phyloP scores from a whole-genome alignment of 2,888 invertebrate genomes.

The Lepeophtheirus nordmannii region DNA sequence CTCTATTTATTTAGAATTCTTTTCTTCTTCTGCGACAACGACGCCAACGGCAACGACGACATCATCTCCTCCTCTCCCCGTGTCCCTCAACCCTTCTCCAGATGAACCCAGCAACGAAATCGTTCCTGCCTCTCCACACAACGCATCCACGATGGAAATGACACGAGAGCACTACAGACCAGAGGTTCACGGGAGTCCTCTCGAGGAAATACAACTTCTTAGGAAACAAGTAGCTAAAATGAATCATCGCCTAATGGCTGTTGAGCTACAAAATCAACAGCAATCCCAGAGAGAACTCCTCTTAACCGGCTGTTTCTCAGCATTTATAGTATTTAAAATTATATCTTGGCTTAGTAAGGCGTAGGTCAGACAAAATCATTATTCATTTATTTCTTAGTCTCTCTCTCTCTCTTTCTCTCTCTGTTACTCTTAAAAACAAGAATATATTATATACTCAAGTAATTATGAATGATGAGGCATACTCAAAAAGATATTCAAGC shows the following conservation, averaged over 20 bases:
- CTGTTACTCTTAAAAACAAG: too few species aligned
- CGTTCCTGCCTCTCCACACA: background rate
- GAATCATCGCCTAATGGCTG: slow-evolving; percentile 24
- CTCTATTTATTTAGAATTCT: background rate
- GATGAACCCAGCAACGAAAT: background rate
- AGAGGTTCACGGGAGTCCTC: slow-evolving; percentile 5
- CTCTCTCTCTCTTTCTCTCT: background rate
- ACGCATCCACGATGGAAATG: background rate
- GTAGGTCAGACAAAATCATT: background rate
- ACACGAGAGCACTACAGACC: background rate
- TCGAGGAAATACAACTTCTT: slow-evolving; percentile 18
- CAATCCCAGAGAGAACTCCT: slow-evolving; percentile 21
- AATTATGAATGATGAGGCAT: too few species aligned
- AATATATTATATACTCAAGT: too few species aligned
- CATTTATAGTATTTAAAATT: slow-evolving; percentile 16
- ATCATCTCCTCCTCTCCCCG: background rate
- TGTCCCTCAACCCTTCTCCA: background rate
- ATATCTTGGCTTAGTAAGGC: slow-evolving; percentile 17
- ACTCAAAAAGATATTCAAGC: too few species aligned
- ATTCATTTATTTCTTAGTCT: too few species aligned
- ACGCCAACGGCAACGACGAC: too few species aligned
- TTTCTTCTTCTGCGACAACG: too few species aligned
- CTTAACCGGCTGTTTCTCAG: slow-evolving; percentile 17
- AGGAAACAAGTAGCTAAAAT: slow-evolving; percentile 23
- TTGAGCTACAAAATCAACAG: slow-evolving; percentile 23